Conservation (phyloP, 2,888 invertebrate genomes). For the Ophion ellenae region DNA sequence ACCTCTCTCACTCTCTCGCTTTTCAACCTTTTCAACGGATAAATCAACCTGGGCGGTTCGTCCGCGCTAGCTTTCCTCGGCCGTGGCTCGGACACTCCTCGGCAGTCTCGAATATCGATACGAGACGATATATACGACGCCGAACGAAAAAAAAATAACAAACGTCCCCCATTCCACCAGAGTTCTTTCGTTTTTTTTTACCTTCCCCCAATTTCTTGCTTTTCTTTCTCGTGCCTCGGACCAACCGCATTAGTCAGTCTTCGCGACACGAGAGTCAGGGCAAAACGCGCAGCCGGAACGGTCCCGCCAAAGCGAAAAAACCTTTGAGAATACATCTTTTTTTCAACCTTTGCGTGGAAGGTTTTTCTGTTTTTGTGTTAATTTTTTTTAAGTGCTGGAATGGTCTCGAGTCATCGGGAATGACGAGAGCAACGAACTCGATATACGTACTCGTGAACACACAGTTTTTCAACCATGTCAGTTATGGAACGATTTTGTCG, state of each 20-base stretch:
- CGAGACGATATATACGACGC: slow-evolving; percentile 61
- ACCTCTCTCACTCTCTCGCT: background rate
- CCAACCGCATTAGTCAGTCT: slow-evolving; percentile 38
- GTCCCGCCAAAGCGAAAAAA: background rate
- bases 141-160: background rate
- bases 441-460: slow-evolving; percentile 7
- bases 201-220: slow-evolving; percentile 14
- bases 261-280: slow-evolving; percentile 31
- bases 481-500: slow-evolving; percentile 3
- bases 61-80: slow-evolving; percentile 42
- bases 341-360: background rate
- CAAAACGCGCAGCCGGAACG: slow-evolving; percentile 21
- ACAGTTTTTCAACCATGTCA: background rate
- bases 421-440: slow-evolving; percentile 6
- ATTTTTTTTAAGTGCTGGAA: slow-evolving; percentile 4
- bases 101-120: slow-evolving; percentile 74
- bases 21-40: slow-evolving; percentile 9
- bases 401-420: background rate
- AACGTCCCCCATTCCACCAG: slow-evolving; percentile 1
- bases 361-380: background rate
- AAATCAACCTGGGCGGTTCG: slow-evolving; percentile 42
- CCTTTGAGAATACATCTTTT: background rate
- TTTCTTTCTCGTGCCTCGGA: slow-evolving; percentile 40
- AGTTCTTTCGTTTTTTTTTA: slow-evolving; percentile 1
- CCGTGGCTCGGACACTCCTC: slow-evolving; percentile 62